These are phyloP conservation scores for Helicoverpa armigera DNA, from an alignment of 1,140 invertebrate genomes.

Conservation along the genomic window DNA sequence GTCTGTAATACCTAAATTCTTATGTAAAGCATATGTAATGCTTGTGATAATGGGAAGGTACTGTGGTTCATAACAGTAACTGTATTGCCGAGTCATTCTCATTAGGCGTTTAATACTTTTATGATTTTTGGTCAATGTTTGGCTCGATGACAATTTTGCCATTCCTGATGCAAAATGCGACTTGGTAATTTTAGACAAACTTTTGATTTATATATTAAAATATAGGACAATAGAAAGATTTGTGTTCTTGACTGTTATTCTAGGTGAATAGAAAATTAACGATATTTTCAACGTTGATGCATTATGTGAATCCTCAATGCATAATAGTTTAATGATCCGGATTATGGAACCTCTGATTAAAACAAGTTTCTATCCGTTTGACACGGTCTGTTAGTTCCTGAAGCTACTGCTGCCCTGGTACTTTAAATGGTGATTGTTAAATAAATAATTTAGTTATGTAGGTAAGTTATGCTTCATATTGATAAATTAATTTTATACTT, in stretches of 20 bases:
- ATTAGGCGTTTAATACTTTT: no score
- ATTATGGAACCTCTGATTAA: background rate
- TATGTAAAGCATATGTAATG: conserved; percentile 27
- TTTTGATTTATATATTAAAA: no score
- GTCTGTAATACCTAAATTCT: background rate
- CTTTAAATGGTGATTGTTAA: no score
- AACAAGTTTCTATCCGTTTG: conserved; percentile 21
- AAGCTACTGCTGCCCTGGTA: background rate
- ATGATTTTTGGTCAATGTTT: no score
- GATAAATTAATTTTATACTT: no score
- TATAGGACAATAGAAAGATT: no score
- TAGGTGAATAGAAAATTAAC: no score
- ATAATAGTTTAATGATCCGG: conserved; percentile 1
- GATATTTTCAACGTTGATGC: no score
- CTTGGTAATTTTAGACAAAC: no score
- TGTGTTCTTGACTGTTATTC: no score
- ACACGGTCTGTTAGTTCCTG: background rate
- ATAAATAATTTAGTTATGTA: background rate
- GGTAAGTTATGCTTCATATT: background rate
- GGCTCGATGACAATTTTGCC: no score
- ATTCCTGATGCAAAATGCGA: no score
- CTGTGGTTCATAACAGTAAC: background rate
- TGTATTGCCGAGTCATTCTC: background rate
- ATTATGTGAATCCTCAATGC: background rate
- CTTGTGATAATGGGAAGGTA: background rate